phyloP scores from a whole-genome alignment of 2,113 vertebrate species.

The Ptychochromis oligacanthus region DNA sequence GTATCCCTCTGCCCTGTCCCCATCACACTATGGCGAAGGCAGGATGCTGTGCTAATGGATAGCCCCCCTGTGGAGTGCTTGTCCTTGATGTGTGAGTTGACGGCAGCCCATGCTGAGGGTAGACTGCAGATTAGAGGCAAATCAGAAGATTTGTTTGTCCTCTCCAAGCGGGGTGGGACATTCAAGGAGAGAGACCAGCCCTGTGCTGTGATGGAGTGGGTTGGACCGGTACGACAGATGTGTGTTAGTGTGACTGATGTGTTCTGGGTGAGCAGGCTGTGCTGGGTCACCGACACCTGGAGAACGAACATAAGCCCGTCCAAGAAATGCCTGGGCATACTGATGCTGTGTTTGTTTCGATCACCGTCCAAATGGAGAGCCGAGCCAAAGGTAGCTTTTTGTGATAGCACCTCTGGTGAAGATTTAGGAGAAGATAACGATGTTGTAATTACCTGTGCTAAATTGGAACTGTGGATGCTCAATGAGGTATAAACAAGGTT shows the following conservation, averaged over 20 bases:
- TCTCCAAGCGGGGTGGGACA: slow-evolving; percentile 52
- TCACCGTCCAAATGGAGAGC: slow-evolving; percentile 49
- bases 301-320: slow-evolving; percentile 50
- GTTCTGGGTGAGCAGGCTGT: slow-evolving; percentile 61
- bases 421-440: slow-evolving; percentile 66
- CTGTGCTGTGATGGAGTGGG: slow-evolving; percentile 68
- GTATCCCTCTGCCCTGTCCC: slow-evolving; percentile 62
- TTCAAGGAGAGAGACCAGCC: slow-evolving; percentile 64
- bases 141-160: slow-evolving; percentile 75
- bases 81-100: slow-evolving; percentile 71
- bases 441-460: slow-evolving; percentile 72
- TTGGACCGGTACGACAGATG: slow-evolving; percentile 60
- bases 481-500: slow-evolving; percentile 78
- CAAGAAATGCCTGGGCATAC: slow-evolving; percentile 46
- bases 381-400: slow-evolving; percentile 54
- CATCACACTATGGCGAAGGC: slow-evolving; percentile 51
- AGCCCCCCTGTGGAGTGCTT: slow-evolving; percentile 52
- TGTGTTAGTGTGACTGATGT: slow-evolving; percentile 74
- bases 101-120: slow-evolving; percentile 62
- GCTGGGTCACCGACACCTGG: slow-evolving; percentile 68
- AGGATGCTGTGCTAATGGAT: slow-evolving; percentile 69
- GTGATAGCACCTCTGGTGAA: slow-evolving; percentile 47
- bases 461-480: slow-evolving; percentile 71
- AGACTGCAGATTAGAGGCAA: slow-evolving; percentile 76
- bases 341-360: slow-evolving; percentile 55